Evolutionary conservation across 1,140 invertebrate species (phyloP).

Genomic region (Sitophilus oryzae): DNA sequence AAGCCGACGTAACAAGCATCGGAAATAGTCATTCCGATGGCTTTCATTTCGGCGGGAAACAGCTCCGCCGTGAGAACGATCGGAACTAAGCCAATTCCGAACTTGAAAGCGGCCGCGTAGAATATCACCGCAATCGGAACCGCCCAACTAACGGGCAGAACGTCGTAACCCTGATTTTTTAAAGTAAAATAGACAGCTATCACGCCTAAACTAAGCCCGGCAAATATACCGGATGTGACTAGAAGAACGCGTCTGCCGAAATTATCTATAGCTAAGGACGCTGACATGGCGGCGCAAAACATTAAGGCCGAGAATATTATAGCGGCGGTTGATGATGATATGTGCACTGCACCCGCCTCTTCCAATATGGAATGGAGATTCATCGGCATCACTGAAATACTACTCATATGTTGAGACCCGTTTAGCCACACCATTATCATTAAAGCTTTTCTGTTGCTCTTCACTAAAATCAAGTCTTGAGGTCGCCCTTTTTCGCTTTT

Average conservation of each 20-base stretch:
- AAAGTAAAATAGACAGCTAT: slow-evolving; percentile 29
- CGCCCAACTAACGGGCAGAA: slow-evolving; percentile 16
- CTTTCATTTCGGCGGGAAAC: slow-evolving; percentile 57
- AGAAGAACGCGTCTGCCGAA: slow-evolving; percentile 46
- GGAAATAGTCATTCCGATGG: slow-evolving; percentile 27
- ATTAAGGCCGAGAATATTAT: slow-evolving; percentile 32
- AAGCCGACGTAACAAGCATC: slow-evolving; percentile 21
- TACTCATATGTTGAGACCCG: slow-evolving; percentile 27
- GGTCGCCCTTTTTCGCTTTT: slow-evolving; percentile 19
- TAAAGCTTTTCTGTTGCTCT: slow-evolving; percentile 28
- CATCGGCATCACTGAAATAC: slow-evolving; percentile 31
- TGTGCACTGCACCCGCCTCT: slow-evolving; percentile 16
- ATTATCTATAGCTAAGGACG: slow-evolving; percentile 39
- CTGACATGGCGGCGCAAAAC: slow-evolving; percentile 28
- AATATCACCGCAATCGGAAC: slow-evolving; percentile 17
- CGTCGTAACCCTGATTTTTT: slow-evolving; percentile 2
- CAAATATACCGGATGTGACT: slow-evolving; percentile 22
- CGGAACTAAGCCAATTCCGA: slow-evolving; percentile 50
- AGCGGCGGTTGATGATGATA: slow-evolving; percentile 17
- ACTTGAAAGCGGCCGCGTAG: slow-evolving; percentile 24
- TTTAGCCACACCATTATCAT: slow-evolving; percentile 29
- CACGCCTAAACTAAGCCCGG: slow-evolving; percentile 6
- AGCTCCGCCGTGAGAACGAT: slow-evolving; percentile 63
- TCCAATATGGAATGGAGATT: slow-evolving; percentile 29
- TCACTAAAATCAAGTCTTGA: slow-evolving; percentile 22